Percentiles rank a stretch among this genome's conserved stretches.
These are phyloP conservation scores for Gasterosteus aculeatus DNA, from an alignment of 2,113 vertebrate genomes.

Conservation along the genomic window DNA sequence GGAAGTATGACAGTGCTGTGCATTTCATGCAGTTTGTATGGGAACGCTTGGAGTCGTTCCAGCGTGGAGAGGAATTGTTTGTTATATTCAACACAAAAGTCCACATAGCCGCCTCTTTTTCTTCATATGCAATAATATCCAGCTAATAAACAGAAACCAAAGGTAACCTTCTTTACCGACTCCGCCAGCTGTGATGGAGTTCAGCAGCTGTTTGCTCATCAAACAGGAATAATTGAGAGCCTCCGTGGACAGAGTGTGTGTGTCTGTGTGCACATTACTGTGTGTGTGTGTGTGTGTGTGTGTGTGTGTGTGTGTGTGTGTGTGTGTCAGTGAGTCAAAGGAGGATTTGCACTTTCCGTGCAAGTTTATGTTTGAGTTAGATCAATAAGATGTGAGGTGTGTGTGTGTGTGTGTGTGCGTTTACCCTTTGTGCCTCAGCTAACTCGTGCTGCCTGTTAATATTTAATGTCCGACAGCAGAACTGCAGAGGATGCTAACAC, in stretches of 20 bases:
- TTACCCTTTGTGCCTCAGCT: constrained; percentile 16
- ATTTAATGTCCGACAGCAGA: constrained; percentile 40
- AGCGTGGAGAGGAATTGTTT: too few species aligned
- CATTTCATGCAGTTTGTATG: too few species aligned
- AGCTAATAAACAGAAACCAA: not conserved
- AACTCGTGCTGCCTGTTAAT: constrained; percentile 55
- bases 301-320: not conserved
- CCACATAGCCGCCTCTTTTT: too few species aligned
- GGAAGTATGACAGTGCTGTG: too few species aligned
- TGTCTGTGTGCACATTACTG: not conserved
- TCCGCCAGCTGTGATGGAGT: constrained; percentile 26
- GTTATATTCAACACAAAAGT: too few species aligned
- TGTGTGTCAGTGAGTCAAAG: not conserved
- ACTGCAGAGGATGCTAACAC: constrained; percentile 27
- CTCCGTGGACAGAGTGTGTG: constrained; percentile 24
- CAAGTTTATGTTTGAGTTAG: too few species aligned
- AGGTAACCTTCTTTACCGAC: not conserved
- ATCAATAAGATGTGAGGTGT: not conserved
- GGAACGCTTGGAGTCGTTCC: too few species aligned
- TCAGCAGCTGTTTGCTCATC: constrained; percentile 44
- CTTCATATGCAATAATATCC: too few species aligned
- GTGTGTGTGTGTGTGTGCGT: not conserved
- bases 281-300: not conserved
- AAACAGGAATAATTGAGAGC: constrained; percentile 49
- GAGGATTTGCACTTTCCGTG: too few species aligned